phyloP scores from a whole-genome alignment of 2,113 vertebrate genomes.

The Psephotus haematonotus region DNA sequence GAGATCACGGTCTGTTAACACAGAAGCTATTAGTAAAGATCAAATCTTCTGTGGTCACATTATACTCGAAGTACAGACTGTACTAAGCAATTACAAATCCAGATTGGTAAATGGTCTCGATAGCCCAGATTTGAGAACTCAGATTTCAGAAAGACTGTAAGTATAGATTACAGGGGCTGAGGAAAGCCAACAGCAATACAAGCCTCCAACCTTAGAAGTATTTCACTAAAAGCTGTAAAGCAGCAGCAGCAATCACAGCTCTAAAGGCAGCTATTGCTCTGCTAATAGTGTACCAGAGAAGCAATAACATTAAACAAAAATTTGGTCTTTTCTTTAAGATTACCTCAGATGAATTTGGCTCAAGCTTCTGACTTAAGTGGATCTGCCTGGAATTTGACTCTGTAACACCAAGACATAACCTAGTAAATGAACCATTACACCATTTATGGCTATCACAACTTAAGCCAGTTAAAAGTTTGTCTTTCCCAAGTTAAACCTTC shows the following conservation, averaged over 20 bases:
- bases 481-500: constrained; percentile 46
- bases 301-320: constrained; percentile 36
- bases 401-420: constrained; percentile 68
- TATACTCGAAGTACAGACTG: background rate
- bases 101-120: background rate
- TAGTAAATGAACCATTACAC: constrained; percentile 62
- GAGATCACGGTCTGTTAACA: background rate
- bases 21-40: constrained; percentile 15
- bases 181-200: constrained; percentile 8
- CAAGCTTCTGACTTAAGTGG: constrained; percentile 74
- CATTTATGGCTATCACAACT: constrained; percentile 44
- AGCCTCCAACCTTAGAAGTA: background rate
- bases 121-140: background rate
- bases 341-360: constrained; percentile 78
- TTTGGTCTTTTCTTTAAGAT: constrained; percentile 54
- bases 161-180: background rate
- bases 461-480: constrained; percentile 44
- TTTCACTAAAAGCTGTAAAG: constrained; percentile 41
- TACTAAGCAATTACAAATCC: constrained; percentile 19
- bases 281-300: constrained; percentile 39
- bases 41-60: background rate
- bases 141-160: background rate
- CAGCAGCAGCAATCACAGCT: constrained; percentile 53
- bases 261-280: constrained; percentile 41
- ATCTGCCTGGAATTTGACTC: constrained; percentile 71